phyloP scores from a whole-genome alignment of 2,888 invertebrate genomes.

The Epirrhoe alternata region DNA sequence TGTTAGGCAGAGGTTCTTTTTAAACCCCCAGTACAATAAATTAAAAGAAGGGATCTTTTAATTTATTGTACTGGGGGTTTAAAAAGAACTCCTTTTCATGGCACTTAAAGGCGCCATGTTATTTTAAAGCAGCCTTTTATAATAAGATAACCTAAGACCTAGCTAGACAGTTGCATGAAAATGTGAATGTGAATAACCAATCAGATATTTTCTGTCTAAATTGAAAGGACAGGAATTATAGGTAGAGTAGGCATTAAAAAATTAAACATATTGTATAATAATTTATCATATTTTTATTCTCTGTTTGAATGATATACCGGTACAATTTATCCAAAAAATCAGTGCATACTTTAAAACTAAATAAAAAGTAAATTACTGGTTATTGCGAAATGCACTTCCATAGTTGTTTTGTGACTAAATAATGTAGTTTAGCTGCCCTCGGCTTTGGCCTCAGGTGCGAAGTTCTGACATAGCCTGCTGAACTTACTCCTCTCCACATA shows the following conservation, averaged over 20 bases:
- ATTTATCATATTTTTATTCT: conserved; percentile 64
- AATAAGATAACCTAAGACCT: too few relatives aligned
- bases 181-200: neutral
- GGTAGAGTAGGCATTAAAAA: conserved; percentile 10
- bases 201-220: neutral
- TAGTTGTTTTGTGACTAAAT: conserved; percentile 42
- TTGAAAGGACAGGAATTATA: neutral
- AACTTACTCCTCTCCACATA: conserved; percentile 10
- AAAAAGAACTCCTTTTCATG: too few relatives aligned
- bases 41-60: too few relatives aligned
- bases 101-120: too few relatives aligned
- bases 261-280: conserved; percentile 49
- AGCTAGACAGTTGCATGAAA: too few relatives aligned
- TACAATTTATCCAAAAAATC: conserved; percentile 69
- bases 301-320: conserved; percentile 66
- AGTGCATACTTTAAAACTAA: conserved; percentile 74
- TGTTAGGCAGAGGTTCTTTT: too few relatives aligned
- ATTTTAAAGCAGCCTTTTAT: too few relatives aligned
- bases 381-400: conserved; percentile 61
- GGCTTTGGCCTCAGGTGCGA: conserved; percentile 24
- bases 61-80: too few relatives aligned
- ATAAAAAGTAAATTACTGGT: conserved; percentile 65
- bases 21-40: too few relatives aligned
- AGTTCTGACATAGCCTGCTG: conserved; percentile 16
- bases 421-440: conserved; percentile 48